These are phyloP conservation scores for Gyrodactylus bullatarudis DNA, from an alignment of 1,140 invertebrate genomes.

Conservation along the genomic window DNA sequence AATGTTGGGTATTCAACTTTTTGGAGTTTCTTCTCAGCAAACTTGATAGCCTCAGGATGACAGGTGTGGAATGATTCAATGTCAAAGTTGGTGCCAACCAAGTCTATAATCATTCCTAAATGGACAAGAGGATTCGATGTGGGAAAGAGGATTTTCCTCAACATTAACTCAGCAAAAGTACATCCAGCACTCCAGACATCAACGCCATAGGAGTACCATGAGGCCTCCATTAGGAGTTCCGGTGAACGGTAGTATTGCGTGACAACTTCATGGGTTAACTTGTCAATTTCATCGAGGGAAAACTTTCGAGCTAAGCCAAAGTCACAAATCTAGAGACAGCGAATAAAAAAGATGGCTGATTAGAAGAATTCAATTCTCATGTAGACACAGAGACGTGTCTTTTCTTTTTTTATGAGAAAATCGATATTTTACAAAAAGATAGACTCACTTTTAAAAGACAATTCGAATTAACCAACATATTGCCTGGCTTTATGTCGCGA, in stretches of 20 bases:
- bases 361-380: neutral
- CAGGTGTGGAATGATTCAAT: neutral
- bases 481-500: conserved; percentile 94
- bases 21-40: neutral
- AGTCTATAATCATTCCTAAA: neutral
- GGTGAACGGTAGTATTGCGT: conserved; percentile 62
- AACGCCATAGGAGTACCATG: conserved; percentile 34
- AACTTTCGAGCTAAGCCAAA: conserved; percentile 72
- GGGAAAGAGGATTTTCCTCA: conserved; percentile 63
- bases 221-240: conserved; percentile 24
- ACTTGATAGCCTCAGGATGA: neutral
- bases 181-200: conserved; percentile 98
- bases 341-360: neutral
- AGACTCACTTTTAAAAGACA: conserved; percentile 56
- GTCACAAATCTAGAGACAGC: conserved; percentile 49
- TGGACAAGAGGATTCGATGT: neutral
- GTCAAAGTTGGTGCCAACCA: neutral
- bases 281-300: conserved; percentile 47
- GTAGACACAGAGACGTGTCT: neutral
- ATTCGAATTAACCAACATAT: conserved; percentile 84
- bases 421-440: neutral
- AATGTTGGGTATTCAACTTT: neutral
- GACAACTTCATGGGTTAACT: conserved; percentile 73
- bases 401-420: neutral
- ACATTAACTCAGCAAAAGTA: conserved; percentile 80